Evolutionary conservation across 1,140 invertebrate genomes (phyloP).

Genomic region (Leptonema lineaticorne): DNA sequence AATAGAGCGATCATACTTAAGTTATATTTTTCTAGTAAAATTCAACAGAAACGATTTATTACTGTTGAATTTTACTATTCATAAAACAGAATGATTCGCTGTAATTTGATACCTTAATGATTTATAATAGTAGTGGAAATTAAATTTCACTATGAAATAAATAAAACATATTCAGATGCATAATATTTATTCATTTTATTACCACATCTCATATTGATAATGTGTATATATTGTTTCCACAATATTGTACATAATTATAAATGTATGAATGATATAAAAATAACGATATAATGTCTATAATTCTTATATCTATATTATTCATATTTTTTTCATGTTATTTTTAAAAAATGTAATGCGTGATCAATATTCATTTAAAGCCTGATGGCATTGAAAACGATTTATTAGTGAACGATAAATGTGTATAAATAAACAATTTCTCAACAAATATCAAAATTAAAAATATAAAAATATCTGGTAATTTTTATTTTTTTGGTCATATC

Average conservation of each 20-base stretch:
- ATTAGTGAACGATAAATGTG: background rate
- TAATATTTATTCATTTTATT: conserved; percentile 11
- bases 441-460: background rate
- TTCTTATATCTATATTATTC: conserved; percentile 8
- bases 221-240: background rate
- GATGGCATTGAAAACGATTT: background rate
- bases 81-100: too few relatives aligned
- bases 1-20: too few relatives aligned
- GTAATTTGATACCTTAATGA: too few relatives aligned
- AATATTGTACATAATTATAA: background rate
- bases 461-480: background rate
- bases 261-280: conserved; percentile 14
- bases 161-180: too few relatives aligned
- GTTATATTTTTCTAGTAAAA: too few relatives aligned
- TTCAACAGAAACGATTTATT: too few relatives aligned
- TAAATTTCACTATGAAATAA: too few relatives aligned
- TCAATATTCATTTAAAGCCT: background rate
- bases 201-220: conserved; percentile 2
- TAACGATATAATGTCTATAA: conserved; percentile 11
- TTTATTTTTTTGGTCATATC: conserved; percentile 17
- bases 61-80: too few relatives aligned
- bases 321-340: conserved; percentile 4
- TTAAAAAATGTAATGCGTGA: background rate
- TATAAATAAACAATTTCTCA: background rate
- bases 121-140: too few relatives aligned